phyloP scores from a whole-genome alignment of 2,113 vertebrate genomes.

The Equus quagga region DNA sequence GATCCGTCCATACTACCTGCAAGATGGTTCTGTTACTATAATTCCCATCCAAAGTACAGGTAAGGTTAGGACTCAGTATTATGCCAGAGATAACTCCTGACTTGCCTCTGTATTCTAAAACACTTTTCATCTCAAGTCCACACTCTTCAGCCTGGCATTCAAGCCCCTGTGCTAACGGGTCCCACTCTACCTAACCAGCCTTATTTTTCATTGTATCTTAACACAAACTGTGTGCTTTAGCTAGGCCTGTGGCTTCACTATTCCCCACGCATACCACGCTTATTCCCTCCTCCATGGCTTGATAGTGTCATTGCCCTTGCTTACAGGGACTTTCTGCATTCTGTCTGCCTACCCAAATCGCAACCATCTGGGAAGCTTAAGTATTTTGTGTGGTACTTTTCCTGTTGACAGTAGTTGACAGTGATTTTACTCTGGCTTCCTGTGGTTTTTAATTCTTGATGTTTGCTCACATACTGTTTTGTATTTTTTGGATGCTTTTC shows the following conservation, averaged over 20 bases:
- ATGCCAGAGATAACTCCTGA: neutral
- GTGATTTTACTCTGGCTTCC: conserved; percentile 40
- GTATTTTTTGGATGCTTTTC: conserved; percentile 27
- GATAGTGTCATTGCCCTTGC: neutral
- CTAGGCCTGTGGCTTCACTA: neutral
- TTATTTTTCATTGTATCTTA: conserved; percentile 20
- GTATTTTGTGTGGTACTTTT: conserved; percentile 21
- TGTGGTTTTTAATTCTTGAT: neutral
- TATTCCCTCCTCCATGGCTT: neutral
- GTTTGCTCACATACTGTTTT: conserved; percentile 35
- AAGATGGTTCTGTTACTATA: conserved; percentile 89
- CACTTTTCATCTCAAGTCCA: neutral
- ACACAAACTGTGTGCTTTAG: neutral
- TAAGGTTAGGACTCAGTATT: conserved; percentile 63
- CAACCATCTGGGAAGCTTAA: neutral
- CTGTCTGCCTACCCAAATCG: neutral
- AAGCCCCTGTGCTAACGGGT: neutral
- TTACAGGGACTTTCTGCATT: neutral
- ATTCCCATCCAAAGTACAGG: conserved; percentile 88
- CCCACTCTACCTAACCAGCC: neutral
- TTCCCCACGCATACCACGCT: neutral
- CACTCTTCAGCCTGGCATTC: neutral
- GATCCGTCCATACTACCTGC: conserved; percentile 84
- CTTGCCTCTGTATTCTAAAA: conserved; percentile 34
- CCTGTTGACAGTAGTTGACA: conserved; percentile 17